phyloP scores from a whole-genome alignment of 2,797 vertebrate species.

The Psittacula echo region DNA sequence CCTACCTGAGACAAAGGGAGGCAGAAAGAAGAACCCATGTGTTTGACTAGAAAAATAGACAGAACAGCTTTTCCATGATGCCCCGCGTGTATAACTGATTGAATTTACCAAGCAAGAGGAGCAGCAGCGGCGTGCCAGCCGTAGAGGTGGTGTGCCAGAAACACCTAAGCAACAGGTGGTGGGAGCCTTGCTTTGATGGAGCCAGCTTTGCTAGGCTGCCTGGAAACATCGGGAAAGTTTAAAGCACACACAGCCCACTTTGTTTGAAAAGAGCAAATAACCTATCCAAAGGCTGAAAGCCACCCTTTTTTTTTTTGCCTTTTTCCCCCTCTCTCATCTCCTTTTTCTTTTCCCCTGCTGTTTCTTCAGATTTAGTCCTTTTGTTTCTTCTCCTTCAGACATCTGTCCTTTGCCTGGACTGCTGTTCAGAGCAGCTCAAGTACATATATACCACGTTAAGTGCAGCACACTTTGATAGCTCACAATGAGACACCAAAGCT shows the following conservation, averaged over 20 bases:
- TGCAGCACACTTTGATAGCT: conserved; percentile 18
- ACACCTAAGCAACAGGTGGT: conserved; percentile 25
- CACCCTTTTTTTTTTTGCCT: background rate
- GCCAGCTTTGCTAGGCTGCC: background rate
- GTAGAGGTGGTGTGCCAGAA: background rate
- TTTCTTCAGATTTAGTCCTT: conserved; percentile 47
- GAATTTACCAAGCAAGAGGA: background rate
- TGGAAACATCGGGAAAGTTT: background rate
- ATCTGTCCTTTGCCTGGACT: conserved; percentile 52
- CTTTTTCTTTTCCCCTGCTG: background rate
- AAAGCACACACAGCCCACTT: conserved; percentile 8
- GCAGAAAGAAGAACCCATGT: background rate
- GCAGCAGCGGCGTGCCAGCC: background rate
- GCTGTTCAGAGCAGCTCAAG: conserved; percentile 16
- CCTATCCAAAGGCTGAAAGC: conserved; percentile 20
- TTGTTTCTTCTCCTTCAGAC: conserved; percentile 55
- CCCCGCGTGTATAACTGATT: background rate
- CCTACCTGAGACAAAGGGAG: background rate
- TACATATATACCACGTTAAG: background rate
- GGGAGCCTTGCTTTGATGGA: background rate
- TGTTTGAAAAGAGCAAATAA: conserved; percentile 49
- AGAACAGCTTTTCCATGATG: background rate
- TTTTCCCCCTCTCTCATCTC: background rate
- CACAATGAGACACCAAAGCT: conserved; percentile 49
- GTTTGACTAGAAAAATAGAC: background rate